Evolutionary conservation across 2,113 vertebrate genomes (phyloP).

Genomic region (Oxyura jamaicensis): DNA sequence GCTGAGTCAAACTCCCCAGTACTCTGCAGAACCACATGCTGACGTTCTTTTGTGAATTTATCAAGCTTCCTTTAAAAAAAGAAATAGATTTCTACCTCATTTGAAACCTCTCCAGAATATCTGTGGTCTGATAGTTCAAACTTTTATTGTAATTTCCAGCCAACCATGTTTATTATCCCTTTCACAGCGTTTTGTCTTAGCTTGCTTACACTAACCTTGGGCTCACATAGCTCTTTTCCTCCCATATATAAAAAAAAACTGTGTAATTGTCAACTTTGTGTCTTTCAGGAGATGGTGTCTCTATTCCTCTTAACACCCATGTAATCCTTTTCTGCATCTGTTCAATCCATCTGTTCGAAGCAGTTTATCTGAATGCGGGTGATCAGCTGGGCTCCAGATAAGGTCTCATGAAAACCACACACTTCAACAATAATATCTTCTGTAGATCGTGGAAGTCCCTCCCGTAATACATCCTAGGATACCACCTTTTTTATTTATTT

Average conservation of each 20-base stretch:
- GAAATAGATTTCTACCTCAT: background rate
- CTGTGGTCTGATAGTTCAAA: accelerated
- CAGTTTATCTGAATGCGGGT: background rate
- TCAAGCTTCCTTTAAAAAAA: background rate
- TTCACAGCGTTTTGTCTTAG: background rate
- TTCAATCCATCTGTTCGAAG: background rate
- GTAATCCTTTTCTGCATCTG: background rate
- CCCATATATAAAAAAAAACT: background rate
- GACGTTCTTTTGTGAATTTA: background rate
- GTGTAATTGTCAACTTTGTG: background rate
- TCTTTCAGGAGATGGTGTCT: background rate
- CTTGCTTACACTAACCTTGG: background rate
- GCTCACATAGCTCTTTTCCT: background rate
- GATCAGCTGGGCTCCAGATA: background rate
- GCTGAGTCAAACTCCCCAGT: background rate
- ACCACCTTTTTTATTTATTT: background rate
- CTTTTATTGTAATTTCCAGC: background rate
- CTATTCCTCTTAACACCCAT: background rate
- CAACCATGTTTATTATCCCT: background rate
- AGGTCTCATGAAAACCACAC: background rate
- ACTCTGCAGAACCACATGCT: accelerated
- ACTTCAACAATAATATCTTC: background rate
- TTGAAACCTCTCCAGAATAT: background rate
- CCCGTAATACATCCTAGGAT: background rate
- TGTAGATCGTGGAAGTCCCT: background rate